A percentile compares a stretch with the other conserved stretches of the same genome.
phyloP scores from a whole-genome alignment of 1,140 invertebrate species.

The Trinorchestia longiramus region DNA sequence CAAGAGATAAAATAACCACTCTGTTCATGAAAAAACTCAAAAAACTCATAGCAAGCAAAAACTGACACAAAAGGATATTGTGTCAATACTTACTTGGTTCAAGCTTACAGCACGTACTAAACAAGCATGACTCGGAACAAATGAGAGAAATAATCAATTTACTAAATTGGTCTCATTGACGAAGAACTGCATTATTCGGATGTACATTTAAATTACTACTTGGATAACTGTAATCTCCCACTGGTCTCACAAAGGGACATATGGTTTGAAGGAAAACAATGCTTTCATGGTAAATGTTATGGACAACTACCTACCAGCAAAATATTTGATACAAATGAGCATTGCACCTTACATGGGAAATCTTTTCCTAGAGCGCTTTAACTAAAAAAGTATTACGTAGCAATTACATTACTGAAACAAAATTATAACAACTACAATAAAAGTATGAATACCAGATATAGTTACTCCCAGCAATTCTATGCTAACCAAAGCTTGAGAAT shows the following conservation, averaged over 20 bases:
- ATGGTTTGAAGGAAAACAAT: neutral
- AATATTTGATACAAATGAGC: neutral
- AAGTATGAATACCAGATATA: neutral
- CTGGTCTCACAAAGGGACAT: neutral
- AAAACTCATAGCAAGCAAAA: neutral
- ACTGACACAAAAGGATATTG: neutral
- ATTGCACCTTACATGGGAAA: neutral
- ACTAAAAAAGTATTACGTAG: too few species aligned
- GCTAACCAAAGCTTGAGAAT: neutral
- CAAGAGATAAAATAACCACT: neutral
- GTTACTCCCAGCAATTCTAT: neutral
- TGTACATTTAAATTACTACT: neutral
- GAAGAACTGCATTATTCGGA: neutral
- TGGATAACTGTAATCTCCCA: neutral
- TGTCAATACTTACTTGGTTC: neutral
- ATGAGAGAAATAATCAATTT: neutral
- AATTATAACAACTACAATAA: neutral
- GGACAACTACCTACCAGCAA: neutral
- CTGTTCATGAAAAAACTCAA: neutral
- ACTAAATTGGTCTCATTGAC: neutral
- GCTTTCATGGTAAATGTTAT: neutral
- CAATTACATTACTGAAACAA: neutral
- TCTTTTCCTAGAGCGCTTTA: neutral
- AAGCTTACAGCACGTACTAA: neutral
- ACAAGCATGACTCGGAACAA: neutral